Evolutionary conservation across 2,888 invertebrate species (phyloP).

Genomic region (Meghimatium bilineatum): DNA sequence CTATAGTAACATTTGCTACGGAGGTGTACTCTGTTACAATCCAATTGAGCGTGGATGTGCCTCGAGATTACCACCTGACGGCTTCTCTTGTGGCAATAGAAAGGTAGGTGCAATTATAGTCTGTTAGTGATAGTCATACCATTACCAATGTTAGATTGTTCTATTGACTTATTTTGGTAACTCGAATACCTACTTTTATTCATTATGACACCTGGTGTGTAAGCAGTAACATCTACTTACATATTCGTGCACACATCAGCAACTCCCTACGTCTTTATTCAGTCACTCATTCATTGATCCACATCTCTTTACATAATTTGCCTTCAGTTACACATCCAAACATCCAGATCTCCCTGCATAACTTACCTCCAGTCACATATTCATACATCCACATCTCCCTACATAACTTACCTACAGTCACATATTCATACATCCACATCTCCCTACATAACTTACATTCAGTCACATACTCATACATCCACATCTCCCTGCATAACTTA

Average conservation of each 20-base stretch:
- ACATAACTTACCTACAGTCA: no score
- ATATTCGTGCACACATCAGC: no score
- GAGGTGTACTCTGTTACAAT: constrained; percentile 41
- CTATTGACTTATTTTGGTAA: no score
- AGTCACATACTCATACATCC: not conserved
- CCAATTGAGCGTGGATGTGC: constrained; percentile 17
- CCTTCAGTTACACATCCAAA: not conserved
- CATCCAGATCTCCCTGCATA: not conserved
- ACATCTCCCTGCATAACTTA: not conserved
- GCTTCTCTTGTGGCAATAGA: constrained; percentile 49
- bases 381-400: not conserved
- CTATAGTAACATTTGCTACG: constrained; percentile 46
- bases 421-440: not conserved
- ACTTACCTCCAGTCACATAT: not conserved
- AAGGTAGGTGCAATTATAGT: constrained; percentile 27
- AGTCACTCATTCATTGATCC: no score
- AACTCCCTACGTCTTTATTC: no score
- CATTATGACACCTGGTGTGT: no score
- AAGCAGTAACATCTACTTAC: no score
- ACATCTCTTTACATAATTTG: no score
- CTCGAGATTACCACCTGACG: constrained; percentile 48
- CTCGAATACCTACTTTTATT: no score
- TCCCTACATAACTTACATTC: not conserved
- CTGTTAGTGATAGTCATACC: no score
- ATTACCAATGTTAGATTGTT: no score